Percentiles rank a stretch among this genome's conserved stretches.
phyloP scores from a whole-genome alignment of 2,888 invertebrate genomes.

The Adineta ricciae region DNA sequence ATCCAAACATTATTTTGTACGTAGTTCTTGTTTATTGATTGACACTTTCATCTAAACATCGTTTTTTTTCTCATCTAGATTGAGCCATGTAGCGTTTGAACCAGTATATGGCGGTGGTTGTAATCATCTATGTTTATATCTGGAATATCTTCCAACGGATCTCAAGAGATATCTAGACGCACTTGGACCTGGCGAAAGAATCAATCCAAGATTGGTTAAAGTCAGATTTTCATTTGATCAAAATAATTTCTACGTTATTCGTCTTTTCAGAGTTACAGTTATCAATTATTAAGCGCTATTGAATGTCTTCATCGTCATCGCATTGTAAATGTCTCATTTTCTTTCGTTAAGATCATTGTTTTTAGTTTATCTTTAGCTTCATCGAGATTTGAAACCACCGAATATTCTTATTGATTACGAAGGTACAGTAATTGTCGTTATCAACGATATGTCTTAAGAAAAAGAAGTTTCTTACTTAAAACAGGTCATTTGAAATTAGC shows the following conservation, averaged over 20 bases:
- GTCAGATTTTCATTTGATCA: background rate
- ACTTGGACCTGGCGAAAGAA: background rate
- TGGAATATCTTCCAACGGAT: conserved; percentile 2
- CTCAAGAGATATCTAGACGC: conserved; percentile 6
- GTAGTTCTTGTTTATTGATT: too few species aligned
- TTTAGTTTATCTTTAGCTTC: background rate
- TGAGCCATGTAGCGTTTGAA: background rate
- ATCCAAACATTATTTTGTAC: background rate
- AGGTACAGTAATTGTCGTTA: background rate
- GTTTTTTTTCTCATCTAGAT: background rate
- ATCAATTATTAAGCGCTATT: background rate
- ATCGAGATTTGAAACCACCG: conserved; percentile 14
- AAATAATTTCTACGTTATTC: background rate
- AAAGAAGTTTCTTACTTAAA: conserved; percentile 52
- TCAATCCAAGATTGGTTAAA: background rate
- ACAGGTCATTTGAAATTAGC: conserved; percentile 92
- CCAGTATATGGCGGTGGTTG: background rate
- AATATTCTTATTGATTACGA: conserved; percentile 21
- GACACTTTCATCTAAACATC: background rate
- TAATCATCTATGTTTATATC: background rate
- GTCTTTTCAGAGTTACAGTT: background rate
- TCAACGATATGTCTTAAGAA: background rate
- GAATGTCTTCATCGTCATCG: conserved; percentile 17
- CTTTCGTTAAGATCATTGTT: too few species aligned
- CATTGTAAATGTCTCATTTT: background rate